Evolutionary conservation across 2,797 vertebrate species (phyloP), one percentile per base, ranked within the genome.

Genomic region (Pseudochirops cupreus): DNA sequence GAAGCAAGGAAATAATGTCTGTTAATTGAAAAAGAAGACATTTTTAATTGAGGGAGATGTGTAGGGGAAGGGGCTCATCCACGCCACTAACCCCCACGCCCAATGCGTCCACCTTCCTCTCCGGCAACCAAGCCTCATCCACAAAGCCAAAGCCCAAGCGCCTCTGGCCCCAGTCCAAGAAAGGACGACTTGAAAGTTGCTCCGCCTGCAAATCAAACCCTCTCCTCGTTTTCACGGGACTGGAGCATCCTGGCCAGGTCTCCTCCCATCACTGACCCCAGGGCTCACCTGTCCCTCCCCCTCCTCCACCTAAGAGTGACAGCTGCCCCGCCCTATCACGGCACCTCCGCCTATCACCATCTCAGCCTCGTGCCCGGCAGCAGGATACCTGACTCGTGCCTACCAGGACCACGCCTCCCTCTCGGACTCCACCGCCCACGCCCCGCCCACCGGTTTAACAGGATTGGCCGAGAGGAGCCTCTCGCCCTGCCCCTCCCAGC

Each of bases 391-490:
- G 2, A 56, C 67, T 91, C 1, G 26, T 14, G 14, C 13, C 0
- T 3, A 53, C 11, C 0, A 0, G 0, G 10, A 16, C 28, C 0
- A 3, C 21, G 29, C 5, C 33, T 55, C 39, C 46, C 56, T 90
- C 29, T 0, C 14, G 0, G 16, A 56, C 18, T 5, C 16, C 89
- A 5, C 95, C 56, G 50, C 74, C 87, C 74, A 14, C n/a, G 6
- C 14, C 5, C 16, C 29, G 2, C 5, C 0, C 57, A 13, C 91
- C 67, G 0, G 12, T 53, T n/a, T 0, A 9, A 39, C 10, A 2
- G 4, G 92, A 97, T 97, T 96, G 94, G 95, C 56, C 31, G 0
- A 9, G 21, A 14, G 53, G 91, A 39, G 67, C 67, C 96, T 95
- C 91, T 62, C 2, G 56, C n/a, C 53, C 59, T 55, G 33, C 13